phyloP scores from a whole-genome alignment of 2,113 vertebrate species.

The Cyprinodon brontotheroides region DNA sequence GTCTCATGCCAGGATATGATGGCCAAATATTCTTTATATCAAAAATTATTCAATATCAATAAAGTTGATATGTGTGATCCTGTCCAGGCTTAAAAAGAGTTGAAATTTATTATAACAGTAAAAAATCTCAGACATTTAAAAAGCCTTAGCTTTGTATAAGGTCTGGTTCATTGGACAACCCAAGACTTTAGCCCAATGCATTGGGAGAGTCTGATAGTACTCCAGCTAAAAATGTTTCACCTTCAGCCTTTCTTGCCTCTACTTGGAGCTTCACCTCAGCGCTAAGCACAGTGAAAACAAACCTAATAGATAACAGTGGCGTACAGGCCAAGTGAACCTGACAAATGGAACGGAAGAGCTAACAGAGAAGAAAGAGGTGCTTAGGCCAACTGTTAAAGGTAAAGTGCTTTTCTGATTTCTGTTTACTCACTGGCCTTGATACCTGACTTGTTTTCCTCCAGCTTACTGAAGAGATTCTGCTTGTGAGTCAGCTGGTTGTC shows the following conservation, averaged over 20 bases:
- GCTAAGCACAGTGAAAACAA: conserved; percentile 66
- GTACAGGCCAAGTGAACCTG: conserved; percentile 78
- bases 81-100: neutral
- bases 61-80: neutral
- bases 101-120: neutral
- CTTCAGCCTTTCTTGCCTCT: conserved; percentile 33
- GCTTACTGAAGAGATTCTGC: conserved; percentile 69
- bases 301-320: conserved; percentile 75
- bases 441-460: conserved; percentile 80
- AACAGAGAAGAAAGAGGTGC: conserved; percentile 85
- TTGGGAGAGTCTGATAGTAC: neutral
- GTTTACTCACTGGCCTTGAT: conserved; percentile 77
- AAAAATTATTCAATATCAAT: too few relatives aligned
- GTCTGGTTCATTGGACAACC: conserved; percentile 13
- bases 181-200: conserved; percentile 1
- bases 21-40: too few relatives aligned
- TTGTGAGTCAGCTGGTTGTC: conserved; percentile 69
- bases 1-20: too few relatives aligned
- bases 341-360: conserved; percentile 84
- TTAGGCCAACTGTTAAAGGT: conserved; percentile 81
- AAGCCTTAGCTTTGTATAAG: neutral
- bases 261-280: conserved; percentile 51
- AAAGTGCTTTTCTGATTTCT: conserved; percentile 80
- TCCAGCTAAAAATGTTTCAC: conserved; percentile 15
- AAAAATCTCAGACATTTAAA: too few relatives aligned